phyloP scores from a whole-genome alignment of 2,797 vertebrate genomes.

The Amazona ochrocephala region DNA sequence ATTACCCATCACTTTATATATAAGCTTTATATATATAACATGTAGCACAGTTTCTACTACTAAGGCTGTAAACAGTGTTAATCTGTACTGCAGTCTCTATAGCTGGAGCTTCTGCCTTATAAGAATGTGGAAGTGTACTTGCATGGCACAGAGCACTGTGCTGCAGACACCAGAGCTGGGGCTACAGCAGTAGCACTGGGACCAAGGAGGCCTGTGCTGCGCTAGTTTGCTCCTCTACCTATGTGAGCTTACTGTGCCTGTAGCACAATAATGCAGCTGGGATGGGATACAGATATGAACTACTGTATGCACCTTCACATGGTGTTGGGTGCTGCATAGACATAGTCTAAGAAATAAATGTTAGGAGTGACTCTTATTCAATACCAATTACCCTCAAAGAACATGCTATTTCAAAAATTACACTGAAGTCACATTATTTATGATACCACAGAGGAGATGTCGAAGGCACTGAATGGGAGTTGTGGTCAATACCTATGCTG shows the following conservation, averaged over 20 bases:
- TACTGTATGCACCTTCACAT: neutral
- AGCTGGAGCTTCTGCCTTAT: neutral
- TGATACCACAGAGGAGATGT: neutral
- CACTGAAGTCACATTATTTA: neutral
- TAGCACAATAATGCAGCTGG: rapidly evolving
- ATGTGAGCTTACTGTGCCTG: neutral
- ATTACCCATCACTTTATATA: neutral
- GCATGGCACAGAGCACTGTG: neutral
- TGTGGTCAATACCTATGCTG: rapidly evolving
- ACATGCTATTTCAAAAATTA: neutral
- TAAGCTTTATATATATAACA: neutral
- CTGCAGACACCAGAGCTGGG: neutral
- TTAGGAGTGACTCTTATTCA: neutral
- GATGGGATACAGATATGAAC: neutral
- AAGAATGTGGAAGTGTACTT: rapidly evolving
- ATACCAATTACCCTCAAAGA: neutral
- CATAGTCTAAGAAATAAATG: neutral
- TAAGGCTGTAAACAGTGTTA: neutral
- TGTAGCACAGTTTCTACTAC: neutral
- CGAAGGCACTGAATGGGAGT: neutral
- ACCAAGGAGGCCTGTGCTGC: neutral
- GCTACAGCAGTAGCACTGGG: neutral
- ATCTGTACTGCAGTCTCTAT: neutral
- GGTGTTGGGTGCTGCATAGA: neutral
- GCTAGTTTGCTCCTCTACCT: neutral